Evolutionary conservation across 2,797 vertebrate species (phyloP), one percentile per base, ranked within the genome.

Genomic region (Sebastes kiyomatsui): DNA sequence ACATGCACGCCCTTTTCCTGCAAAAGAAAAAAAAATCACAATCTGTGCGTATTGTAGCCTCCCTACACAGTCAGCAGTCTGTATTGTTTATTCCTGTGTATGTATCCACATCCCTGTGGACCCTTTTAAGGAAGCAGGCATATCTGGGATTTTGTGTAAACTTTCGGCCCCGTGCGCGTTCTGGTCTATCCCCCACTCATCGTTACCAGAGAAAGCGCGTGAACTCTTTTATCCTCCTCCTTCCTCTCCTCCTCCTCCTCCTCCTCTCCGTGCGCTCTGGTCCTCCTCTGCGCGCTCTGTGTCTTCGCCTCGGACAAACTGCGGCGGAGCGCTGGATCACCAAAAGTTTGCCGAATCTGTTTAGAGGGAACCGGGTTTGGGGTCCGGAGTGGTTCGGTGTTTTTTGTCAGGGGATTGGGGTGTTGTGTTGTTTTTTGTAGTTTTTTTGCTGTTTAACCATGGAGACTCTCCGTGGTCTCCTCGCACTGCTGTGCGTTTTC

Each of bases 241-340:
- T 35, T 35, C 35, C 11, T 38, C 46, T 71, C 18, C 66, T 49
- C 59, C 62, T 61, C 67, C 49, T 69, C 33, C n/a, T 4, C 30
- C 33, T 52, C 73, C 32, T 66, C 59, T 1, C 68, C 69, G 85
- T 79, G 86, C 89, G 88, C 85, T 80, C 82, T 80, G 80, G 79
- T 88, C 83, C 90, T 94, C 87, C 85, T 92, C 85, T 90, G 89
- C 90, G 92, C 93, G 92, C 85, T 90, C 86, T 81, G 86, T 83
- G 13, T 86, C 75, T 35, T 91, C 79, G 32, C 79, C 77, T 88
- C 67, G 84, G 87, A 93, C 64, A 79, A 88, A 90, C 88, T 83
- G 80, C 84, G 66, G 65, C 82, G 82, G 79, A 88, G 58, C 67
- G 69, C 83, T 88, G 90, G 80, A 91, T 91, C 77, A 49, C 58